These are phyloP conservation scores for Stegodyphus mimosarum DNA, from an alignment of 1,140 invertebrate species.

Conservation along the genomic window DNA sequence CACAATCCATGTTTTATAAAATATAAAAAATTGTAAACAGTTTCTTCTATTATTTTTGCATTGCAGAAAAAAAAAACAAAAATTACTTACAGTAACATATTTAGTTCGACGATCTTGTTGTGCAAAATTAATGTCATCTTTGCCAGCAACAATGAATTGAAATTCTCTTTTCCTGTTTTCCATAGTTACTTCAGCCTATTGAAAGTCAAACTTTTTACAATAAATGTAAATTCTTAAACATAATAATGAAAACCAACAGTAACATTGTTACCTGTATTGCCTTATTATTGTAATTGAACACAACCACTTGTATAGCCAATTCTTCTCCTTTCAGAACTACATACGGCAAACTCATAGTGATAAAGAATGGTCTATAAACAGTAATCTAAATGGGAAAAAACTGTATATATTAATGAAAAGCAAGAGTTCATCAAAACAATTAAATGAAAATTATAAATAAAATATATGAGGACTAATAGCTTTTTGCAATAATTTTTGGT, in stretches of 20 bases:
- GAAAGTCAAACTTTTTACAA: not conserved
- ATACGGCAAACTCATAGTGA: conserved; percentile 87
- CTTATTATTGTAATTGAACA: conserved; percentile 90
- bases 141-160: conserved; percentile 81
- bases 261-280: conserved; percentile 73
- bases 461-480: too few relatives aligned
- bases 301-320: conserved; percentile 87
- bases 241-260: not conserved
- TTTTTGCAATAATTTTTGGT: too few relatives aligned
- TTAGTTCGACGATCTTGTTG: conserved; percentile 62
- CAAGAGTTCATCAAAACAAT: too few relatives aligned
- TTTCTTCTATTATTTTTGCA: too few relatives aligned
- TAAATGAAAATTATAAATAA: too few relatives aligned
- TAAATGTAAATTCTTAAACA: not conserved
- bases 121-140: conserved; percentile 70
- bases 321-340: conserved; percentile 91
- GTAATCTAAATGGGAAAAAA: conserved; percentile 73
- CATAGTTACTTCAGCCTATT: conserved; percentile 81
- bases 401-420: too few relatives aligned
- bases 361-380: conserved; percentile 89
- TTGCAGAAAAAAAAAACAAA: not conserved
- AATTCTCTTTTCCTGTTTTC: conserved; percentile 84
- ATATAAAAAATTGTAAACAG: too few relatives aligned
- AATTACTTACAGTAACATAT: conserved; percentile 39
- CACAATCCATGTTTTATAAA: too few relatives aligned